Conservation (phyloP, 2,888 invertebrate genomes). For the Tipula vernalis region DNA sequence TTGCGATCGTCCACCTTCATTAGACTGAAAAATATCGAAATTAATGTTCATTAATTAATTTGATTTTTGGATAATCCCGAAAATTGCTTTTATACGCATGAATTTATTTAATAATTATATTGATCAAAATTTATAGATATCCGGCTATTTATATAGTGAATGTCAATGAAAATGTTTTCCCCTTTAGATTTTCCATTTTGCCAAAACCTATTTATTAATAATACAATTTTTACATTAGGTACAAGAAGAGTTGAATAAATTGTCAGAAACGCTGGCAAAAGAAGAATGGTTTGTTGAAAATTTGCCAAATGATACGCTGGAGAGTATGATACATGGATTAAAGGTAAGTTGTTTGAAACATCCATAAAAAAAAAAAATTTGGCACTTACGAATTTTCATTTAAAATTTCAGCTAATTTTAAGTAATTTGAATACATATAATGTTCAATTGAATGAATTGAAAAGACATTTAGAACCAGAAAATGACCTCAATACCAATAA, state of each 20-base stretch:
- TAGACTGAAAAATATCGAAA: neutral
- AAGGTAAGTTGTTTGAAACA: constrained; percentile 44
- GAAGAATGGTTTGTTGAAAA: constrained; percentile 54
- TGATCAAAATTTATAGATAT: neutral
- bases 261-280: constrained; percentile 52
- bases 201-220: neutral
- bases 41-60: neutral
- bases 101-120: neutral
- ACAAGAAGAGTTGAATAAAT: constrained; percentile 54
- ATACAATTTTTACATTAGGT: constrained; percentile 29
- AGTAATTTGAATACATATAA: constrained; percentile 56
- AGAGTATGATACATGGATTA: constrained; percentile 56
- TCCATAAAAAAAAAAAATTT: neutral
- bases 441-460: neutral
- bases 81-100: neutral
- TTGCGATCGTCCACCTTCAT: neutral
- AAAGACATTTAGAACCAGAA: neutral
- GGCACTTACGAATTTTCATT: neutral
- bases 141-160: neutral
- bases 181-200: neutral
- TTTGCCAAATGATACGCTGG: constrained; percentile 57
- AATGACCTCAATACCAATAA: neutral
- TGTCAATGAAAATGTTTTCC: neutral
- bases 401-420: constrained; percentile 48
- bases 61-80: neutral